A percentile compares a stretch with the other conserved stretches of the same genome.
Evolutionary conservation across 2,888 invertebrate species (phyloP).

Genomic region (Mesorhabditis belari): DNA sequence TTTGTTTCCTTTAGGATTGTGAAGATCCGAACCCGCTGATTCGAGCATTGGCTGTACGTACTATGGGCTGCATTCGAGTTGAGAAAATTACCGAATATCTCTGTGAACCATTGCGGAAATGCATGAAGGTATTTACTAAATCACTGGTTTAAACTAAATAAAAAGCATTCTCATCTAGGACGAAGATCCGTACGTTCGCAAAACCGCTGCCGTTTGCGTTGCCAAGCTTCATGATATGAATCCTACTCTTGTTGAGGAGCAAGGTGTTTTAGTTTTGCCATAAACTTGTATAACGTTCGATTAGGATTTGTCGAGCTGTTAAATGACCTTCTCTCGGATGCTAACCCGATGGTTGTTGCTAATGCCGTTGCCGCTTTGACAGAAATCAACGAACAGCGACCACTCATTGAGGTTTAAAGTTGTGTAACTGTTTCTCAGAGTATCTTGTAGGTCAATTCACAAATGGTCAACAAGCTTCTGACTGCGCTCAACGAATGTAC

Average conservation of each 20-base stretch:
- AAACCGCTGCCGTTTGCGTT: conserved; percentile 98
- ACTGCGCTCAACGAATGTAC: conserved; percentile 98
- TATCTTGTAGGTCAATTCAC: conserved; percentile 71
- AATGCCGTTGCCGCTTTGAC: conserved; percentile 97
- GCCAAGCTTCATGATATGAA: conserved; percentile 96
- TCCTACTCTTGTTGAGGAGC: conserved; percentile 68
- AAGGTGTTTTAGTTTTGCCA: conserved; percentile 56
- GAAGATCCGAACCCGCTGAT: conserved; percentile 99
- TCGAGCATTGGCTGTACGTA: conserved; percentile 90
- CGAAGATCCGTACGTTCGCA: conserved; percentile 92
- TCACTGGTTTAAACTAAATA: neutral
- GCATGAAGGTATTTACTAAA: conserved; percentile 56
- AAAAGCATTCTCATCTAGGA: conserved; percentile 58
- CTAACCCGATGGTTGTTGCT: conserved; percentile 99
- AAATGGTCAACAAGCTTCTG: conserved; percentile 91
- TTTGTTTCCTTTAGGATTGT: conserved; percentile 70
- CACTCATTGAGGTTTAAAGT: conserved; percentile 68
- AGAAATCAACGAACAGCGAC: conserved; percentile 93
- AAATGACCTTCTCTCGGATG: conserved; percentile 91
- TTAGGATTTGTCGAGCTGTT: conserved; percentile 78
- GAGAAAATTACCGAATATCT: conserved; percentile 99
- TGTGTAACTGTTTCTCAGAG: neutral
- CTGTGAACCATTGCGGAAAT: conserved; percentile 86
- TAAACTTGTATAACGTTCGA: too few species aligned
- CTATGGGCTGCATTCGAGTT: conserved; percentile 98